Conservation (phyloP, 2,888 invertebrate genomes). For the Cryptus armator region DNA sequence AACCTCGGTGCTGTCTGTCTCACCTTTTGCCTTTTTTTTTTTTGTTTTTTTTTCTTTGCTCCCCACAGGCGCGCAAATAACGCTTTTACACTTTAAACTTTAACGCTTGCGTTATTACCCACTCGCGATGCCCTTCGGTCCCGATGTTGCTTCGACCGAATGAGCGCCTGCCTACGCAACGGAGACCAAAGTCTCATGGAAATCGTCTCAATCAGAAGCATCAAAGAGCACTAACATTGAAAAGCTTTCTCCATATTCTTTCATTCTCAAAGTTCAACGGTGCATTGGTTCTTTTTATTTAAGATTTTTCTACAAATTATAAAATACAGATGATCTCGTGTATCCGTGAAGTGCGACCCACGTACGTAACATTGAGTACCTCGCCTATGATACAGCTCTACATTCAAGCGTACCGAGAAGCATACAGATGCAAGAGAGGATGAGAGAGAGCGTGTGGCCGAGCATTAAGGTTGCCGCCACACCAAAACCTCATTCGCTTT, state of each 20-base stretch:
- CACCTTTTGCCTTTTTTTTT: conserved; percentile 31
- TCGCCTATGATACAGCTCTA: neutral
- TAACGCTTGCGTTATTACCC: conserved; percentile 66
- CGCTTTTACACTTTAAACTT: conserved; percentile 78
- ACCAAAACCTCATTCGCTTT: conserved; percentile 63
- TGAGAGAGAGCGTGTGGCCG: conserved; percentile 15
- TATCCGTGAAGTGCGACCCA: neutral
- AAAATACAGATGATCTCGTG: neutral
- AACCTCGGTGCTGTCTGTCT: conserved; percentile 63
- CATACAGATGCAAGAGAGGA: neutral
- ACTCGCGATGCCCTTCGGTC: conserved; percentile 38
- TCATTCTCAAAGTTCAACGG: neutral
- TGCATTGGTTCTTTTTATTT: neutral
- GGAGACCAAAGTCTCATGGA: conserved; percentile 4
- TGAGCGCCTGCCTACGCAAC: conserved; percentile 14
- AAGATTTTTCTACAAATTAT: neutral
- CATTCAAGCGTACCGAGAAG: conserved; percentile 17
- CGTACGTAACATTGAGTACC: neutral
- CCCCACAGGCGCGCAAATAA: conserved; percentile 74
- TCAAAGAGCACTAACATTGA: neutral
- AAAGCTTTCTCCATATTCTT: conserved; percentile 4
- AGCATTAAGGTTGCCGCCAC: conserved; percentile 74
- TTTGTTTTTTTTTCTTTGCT: conserved; percentile 41
- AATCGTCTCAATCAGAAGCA: conserved; percentile 15
- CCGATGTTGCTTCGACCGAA: conserved; percentile 11